phyloP scores from a whole-genome alignment of 2,888 invertebrate genomes.

The Hirtodrosophila cameraria region DNA sequence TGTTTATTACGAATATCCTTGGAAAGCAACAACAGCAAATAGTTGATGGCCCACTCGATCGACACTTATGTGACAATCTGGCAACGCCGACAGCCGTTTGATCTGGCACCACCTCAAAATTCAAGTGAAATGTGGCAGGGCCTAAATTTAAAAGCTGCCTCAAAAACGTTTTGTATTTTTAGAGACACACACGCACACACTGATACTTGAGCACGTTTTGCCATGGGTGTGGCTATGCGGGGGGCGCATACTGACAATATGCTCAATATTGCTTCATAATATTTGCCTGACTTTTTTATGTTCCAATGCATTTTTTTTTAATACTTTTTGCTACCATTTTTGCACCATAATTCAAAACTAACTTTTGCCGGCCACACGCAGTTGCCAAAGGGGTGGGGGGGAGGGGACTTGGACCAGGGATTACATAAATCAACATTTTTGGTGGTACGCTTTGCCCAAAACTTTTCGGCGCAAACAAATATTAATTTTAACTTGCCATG shows the following conservation, averaged over 20 bases:
- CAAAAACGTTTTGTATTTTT: constrained; percentile 17
- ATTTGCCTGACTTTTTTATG: constrained; percentile 25
- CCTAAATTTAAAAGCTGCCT: constrained; percentile 27
- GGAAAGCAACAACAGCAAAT: constrained; percentile 27
- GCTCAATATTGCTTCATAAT: constrained; percentile 37
- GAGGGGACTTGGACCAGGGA: constrained; percentile 5
- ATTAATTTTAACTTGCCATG: constrained; percentile 71
- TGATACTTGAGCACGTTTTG: constrained; percentile 52
- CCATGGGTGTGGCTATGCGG: not conserved
- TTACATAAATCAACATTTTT: constrained; percentile 73
- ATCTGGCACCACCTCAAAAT: constrained; percentile 20
- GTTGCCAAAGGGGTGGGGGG: not conserved
- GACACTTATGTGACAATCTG: constrained; percentile 43
- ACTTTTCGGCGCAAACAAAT: constrained; percentile 74
- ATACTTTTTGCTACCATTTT: constrained; percentile 38
- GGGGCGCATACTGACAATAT: constrained; percentile 1
- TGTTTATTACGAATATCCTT: constrained; percentile 54
- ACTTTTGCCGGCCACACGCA: constrained; percentile 37
- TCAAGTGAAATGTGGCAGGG: constrained; percentile 7
- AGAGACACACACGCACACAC: constrained; percentile 3
- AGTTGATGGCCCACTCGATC: constrained; percentile 25
- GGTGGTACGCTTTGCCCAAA: constrained; percentile 35
- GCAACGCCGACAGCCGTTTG: constrained; percentile 48
- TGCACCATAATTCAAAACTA: constrained; percentile 57
- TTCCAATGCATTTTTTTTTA: too few relatives aligned